Evolutionary conservation across 2,113 vertebrate genomes (phyloP), one percentile per base, ranked within the genome.

Genomic region (Ciconia maguari): DNA sequence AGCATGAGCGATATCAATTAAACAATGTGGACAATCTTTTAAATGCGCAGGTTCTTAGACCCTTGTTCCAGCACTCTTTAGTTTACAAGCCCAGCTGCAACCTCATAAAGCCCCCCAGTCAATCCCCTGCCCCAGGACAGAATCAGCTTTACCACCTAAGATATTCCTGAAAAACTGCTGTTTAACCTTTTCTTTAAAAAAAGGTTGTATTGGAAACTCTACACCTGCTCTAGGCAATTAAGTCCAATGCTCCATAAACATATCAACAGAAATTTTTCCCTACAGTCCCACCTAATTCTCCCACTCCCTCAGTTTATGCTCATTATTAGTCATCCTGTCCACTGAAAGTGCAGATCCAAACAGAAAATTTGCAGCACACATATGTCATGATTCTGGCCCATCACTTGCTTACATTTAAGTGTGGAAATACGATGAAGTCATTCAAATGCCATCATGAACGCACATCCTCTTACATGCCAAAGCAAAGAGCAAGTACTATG

Each of bases 341-440:
- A 60, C 61, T 72, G 66, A 85, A 97, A 68, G 16, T n/a, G 14
- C 72, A 95, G 30, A 76, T 52, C 89, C 92, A 94, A 96, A 95
- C 92, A 91, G 86, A 52, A 41, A 87, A 71, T 49, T 74, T 70
- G 38, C 32, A 89, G 81, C 49, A 64, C 18, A 72, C 79, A 57
- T 29, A 87, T 89, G 52, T 44, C 62, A 57, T 24, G 54, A 51
- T 55, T 87, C 77, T 90, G 80, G 61, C 46, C 70, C 54, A 70
- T 52, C 66, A 42, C 19, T 92, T 94, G 72, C 46, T 95, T 92
- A 82, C 44, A 52, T 60, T 87, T 93, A 94, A 86, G 34, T 75
- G 48, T 81, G 55, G 90, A 83, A 95, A 89, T 89, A 84, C 0
- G 21, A 81, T 82, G 61, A 89, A 94, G 77, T 72, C 82, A 94